Conservation (phyloP, 2,113 vertebrate genomes). For the Eptesicus fuscus region DNA sequence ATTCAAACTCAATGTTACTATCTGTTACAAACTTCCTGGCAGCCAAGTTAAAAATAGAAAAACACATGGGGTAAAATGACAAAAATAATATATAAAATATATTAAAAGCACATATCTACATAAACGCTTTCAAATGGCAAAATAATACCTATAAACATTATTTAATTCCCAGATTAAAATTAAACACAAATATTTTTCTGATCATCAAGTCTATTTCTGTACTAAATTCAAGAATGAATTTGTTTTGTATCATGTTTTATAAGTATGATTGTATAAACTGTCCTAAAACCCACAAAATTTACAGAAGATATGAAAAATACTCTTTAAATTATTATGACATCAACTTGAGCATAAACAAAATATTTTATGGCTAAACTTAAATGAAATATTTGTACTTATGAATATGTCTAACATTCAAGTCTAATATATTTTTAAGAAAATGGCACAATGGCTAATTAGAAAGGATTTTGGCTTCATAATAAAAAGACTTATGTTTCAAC, state of each 20-base stretch:
- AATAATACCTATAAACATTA: not conserved
- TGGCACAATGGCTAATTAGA: not conserved
- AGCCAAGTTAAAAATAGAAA: conserved; percentile 11
- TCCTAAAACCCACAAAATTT: not conserved
- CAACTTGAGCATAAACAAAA: not conserved
- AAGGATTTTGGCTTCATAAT: not conserved
- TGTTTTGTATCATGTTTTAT: not conserved
- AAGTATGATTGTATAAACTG: not conserved
- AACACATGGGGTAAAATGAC: not conserved
- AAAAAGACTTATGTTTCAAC: not conserved
- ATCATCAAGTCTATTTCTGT: not conserved
- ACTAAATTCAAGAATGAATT: not conserved
- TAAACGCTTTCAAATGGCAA: not conserved
- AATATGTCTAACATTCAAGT: not conserved
- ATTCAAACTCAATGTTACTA: not conserved
- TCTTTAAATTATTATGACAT: not conserved
- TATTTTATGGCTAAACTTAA: not conserved
- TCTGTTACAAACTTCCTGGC: not conserved
- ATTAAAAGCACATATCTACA: not conserved
- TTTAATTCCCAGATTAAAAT: conserved; percentile 8
- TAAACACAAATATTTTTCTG: not conserved
- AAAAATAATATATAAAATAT: not conserved
- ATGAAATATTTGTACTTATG: not conserved
- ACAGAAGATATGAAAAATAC: not conserved
- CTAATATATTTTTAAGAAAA: not conserved